Evolutionary conservation across 1,140 invertebrate genomes (phyloP), one percentile per base, ranked within the genome.

Genomic region (Tetragonula clypearis): DNA sequence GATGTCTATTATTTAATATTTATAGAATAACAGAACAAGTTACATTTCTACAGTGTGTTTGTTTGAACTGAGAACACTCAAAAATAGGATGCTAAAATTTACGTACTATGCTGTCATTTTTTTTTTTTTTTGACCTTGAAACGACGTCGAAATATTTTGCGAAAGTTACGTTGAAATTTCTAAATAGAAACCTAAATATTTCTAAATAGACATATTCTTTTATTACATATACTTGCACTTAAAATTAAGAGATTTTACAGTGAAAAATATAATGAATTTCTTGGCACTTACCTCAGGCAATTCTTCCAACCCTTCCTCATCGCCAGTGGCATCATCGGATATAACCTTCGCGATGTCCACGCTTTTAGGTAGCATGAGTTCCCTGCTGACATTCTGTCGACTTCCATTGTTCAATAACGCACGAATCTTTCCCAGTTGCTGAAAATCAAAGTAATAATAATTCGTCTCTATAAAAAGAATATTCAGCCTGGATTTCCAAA

Each of bases 281-380:
- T 79, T 1, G n/a, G 19, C 17, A 0, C 17, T 89, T 85, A 93
- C 93, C 90, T 94, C 91, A 1, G 93, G 93, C 21, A 93, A 84
- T 90, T 92, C 56, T 88, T 93, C 53, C 88, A 90, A 79, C 87
- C n/a, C 95, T 93, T 0, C 95, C 94, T 79, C 93, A 93, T 90
- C 88, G 1, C 85, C 87, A 4, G 86, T 80, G 58, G 86, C 85
- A 74, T 93, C 91, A 8, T 94, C 90, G 53, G 82, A 93, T 66
- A 97, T 95, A 65, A 96, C 94, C 88, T 96, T 96, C 1, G 96
- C 96, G 87, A 96, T 96, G 90, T 97, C 96, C 84, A 95, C 94
- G 75, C 96, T 95, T 83, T 97, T 96, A 41, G 96, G 96, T 65
- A 97, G 89, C 93, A 96, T 94, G 3, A 97, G 92, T 35, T 96